Evolutionary conservation across 2,888 invertebrate genomes (phyloP).

Genomic region (Molorchus minor): DNA sequence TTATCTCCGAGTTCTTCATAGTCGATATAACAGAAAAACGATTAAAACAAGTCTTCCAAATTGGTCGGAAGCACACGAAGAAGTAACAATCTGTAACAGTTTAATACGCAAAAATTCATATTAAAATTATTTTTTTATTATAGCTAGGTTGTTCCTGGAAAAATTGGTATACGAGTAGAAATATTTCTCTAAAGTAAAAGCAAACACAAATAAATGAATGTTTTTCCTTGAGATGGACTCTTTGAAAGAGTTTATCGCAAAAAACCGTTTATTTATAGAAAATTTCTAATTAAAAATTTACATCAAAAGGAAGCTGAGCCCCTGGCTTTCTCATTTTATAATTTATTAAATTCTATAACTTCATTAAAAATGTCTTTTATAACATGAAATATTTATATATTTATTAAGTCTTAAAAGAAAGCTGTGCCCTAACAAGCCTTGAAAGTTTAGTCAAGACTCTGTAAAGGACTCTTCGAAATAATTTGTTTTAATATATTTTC

Average conservation of each 20-base stretch:
- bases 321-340: slow-evolving; percentile 14
- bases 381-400: slow-evolving; percentile 19
- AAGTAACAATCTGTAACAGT: too few relatives aligned
- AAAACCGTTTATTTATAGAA: slow-evolving; percentile 14
- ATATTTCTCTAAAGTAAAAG: background rate
- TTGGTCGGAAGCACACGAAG: too few relatives aligned
- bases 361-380: slow-evolving; percentile 27
- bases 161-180: background rate
- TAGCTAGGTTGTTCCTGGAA: background rate
- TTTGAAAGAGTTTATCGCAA: slow-evolving; percentile 4
- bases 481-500: slow-evolving; percentile 13
- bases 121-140: background rate
- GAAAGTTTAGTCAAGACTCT: slow-evolving; percentile 10
- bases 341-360: slow-evolving; percentile 26
- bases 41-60: too few relatives aligned
- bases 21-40: too few relatives aligned
- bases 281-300: slow-evolving; percentile 22
- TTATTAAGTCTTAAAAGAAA: slow-evolving; percentile 17
- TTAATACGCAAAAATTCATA: too few relatives aligned
- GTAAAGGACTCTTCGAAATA: slow-evolving; percentile 9
- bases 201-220: background rate
- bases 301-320: background rate
- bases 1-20: too few relatives aligned
- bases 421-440: slow-evolving; percentile 16
- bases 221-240: background rate